phyloP scores from a whole-genome alignment of 2,797 vertebrate genomes.

The Cygnus olor region DNA sequence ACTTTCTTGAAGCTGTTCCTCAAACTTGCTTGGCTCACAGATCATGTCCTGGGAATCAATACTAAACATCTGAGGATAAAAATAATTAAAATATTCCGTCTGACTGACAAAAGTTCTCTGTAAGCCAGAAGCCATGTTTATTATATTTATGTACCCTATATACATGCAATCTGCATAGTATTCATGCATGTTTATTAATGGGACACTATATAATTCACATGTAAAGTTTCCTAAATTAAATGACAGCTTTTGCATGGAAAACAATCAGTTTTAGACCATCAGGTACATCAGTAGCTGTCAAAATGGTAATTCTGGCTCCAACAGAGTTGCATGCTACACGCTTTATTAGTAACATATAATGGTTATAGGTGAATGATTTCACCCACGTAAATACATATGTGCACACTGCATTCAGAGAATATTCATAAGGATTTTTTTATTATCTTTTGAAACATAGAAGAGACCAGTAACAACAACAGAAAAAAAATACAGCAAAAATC shows the following conservation, averaged over 20 bases:
- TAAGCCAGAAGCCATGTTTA: background rate
- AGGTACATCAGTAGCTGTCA: background rate
- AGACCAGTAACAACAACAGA: background rate
- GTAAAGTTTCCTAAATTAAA: background rate
- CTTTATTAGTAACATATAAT: slow-evolving; percentile 24
- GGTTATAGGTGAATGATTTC: background rate
- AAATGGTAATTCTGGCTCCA: background rate
- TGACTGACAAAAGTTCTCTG: background rate
- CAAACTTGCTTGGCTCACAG: background rate
- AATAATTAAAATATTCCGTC: background rate
- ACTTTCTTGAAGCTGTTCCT: background rate
- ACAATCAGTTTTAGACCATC: background rate
- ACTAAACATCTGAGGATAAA: background rate
- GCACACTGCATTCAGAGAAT: background rate
- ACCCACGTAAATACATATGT: background rate
- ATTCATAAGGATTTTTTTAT: background rate
- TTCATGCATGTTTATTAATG: background rate
- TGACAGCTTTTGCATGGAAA: background rate
- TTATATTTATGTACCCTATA: background rate
- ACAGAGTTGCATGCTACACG: background rate
- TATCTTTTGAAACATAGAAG: slow-evolving; percentile 19
- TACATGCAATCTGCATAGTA: background rate
- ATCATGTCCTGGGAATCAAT: background rate
- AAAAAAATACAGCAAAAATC: background rate
- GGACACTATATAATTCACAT: background rate